phyloP scores from a whole-genome alignment of 2,888 invertebrate genomes.

The Orthonevra nobilis region DNA sequence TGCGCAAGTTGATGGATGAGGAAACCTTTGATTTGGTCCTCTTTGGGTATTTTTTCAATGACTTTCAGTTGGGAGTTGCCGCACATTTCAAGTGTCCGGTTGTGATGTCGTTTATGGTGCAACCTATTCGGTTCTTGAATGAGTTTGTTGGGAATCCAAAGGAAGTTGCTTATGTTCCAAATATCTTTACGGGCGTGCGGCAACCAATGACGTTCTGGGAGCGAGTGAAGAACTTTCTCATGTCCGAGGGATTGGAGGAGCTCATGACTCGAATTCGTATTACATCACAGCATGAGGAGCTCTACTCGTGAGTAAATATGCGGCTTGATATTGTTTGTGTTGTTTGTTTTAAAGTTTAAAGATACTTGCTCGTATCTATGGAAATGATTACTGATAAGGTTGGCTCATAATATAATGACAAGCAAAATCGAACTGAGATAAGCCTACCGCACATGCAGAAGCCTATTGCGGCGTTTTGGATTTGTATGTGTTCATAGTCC shows the following conservation, averaged over 20 bases:
- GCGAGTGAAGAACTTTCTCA: slow-evolving; percentile 39
- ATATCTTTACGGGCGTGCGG: slow-evolving; percentile 33
- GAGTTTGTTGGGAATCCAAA: slow-evolving; percentile 75
- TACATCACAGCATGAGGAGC: neutral
- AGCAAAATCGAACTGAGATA: too few species aligned
- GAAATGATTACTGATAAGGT: too few species aligned
- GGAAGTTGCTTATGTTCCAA: slow-evolving; percentile 74
- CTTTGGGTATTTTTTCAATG: slow-evolving; percentile 75
- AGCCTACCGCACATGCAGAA: too few species aligned
- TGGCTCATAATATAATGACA: too few species aligned
- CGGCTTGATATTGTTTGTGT: too few species aligned
- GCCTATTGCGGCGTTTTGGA: too few species aligned
- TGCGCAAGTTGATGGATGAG: slow-evolving; percentile 70
- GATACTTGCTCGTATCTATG: too few species aligned
- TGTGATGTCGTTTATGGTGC: slow-evolving; percentile 73
- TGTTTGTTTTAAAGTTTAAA: too few species aligned
- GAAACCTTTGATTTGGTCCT: slow-evolving; percentile 76
- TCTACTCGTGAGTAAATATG: slow-evolving; percentile 59
- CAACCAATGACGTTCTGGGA: slow-evolving; percentile 18
- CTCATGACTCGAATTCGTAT: neutral
- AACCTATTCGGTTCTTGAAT: slow-evolving; percentile 72
- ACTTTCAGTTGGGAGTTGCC: slow-evolving; percentile 75
- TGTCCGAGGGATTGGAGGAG: slow-evolving; percentile 9
- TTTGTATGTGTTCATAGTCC: too few species aligned
- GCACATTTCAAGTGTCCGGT: slow-evolving; percentile 76